Evolutionary conservation across 92 coral and sea anemone genomes (phyloP).

Genomic region (Chrysogorgia sp.): DNA sequence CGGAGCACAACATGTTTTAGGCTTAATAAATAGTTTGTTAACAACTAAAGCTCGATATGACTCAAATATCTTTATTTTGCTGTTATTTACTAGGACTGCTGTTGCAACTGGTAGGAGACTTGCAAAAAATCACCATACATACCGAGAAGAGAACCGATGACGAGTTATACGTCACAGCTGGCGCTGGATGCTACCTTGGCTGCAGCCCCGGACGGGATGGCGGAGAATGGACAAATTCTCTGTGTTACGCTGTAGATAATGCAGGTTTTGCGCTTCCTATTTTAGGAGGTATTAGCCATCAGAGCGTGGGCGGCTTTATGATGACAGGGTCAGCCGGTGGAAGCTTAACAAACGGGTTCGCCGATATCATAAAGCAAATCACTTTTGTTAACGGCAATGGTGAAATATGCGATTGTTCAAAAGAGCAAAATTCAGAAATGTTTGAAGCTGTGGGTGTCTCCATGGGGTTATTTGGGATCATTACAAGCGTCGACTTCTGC

Average conservation of each 20-base stretch:
- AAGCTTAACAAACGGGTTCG: conserved; percentile 66
- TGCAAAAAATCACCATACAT: conserved; percentile 66
- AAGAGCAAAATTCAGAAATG: conserved; percentile 50
- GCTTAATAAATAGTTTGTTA: too few species aligned
- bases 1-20: too few species aligned
- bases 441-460: conserved; percentile 80
- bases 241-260: conserved; percentile 54
- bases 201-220: conserved; percentile 29
- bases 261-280: conserved; percentile 68
- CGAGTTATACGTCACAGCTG: conserved; percentile 50
- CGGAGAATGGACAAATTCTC: conserved; percentile 52
- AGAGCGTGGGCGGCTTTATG: conserved; percentile 67
- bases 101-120: conserved; percentile 54
- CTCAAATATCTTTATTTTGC: too few species aligned
- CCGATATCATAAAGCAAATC: conserved; percentile 65
- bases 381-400: conserved; percentile 76
- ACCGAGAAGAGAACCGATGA: conserved; percentile 23
- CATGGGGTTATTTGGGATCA: conserved; percentile 75
- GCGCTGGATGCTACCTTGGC: conserved; percentile 75
- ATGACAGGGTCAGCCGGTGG: conserved; percentile 80
- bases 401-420: conserved; percentile 32
- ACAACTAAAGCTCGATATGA: too few species aligned
- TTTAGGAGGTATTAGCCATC: conserved; percentile 72
- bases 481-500: conserved; percentile 70
- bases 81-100: conserved; percentile 26